A percentile compares a stretch with the other conserved stretches of the same genome.
phyloP scores from a whole-genome alignment of 2,888 invertebrate species.

The Drosophila maculinotata region DNA sequence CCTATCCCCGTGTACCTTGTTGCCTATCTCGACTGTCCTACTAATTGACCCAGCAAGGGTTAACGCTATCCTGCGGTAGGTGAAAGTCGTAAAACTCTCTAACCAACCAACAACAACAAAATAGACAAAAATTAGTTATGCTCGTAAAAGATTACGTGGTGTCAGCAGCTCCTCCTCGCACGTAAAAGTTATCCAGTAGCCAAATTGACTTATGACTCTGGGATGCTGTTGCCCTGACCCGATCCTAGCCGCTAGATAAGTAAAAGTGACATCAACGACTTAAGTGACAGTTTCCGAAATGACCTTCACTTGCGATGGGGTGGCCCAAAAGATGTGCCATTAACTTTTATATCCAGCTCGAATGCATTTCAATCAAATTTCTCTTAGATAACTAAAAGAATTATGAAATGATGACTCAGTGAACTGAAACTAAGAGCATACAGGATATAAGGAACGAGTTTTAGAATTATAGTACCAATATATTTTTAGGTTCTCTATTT shows the following conservation, averaged over 20 bases:
- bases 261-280: slow-evolving; percentile 11
- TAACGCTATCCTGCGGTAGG: slow-evolving; percentile 68
- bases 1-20: slow-evolving; percentile 39
- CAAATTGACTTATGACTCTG: slow-evolving; percentile 3
- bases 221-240: slow-evolving; percentile 23
- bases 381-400: neutral
- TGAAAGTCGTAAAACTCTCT: slow-evolving; percentile 67
- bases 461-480: too few relatives aligned
- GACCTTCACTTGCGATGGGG: slow-evolving; percentile 35
- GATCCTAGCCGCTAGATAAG: slow-evolving; percentile 40
- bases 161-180: slow-evolving; percentile 12
- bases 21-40: slow-evolving; percentile 26
- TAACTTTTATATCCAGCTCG: slow-evolving; percentile 19
- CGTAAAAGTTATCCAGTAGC: slow-evolving; percentile 40
- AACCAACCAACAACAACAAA: slow-evolving; percentile 8
- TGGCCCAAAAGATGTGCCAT: slow-evolving; percentile 25
- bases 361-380: too few relatives aligned
- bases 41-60: slow-evolving; percentile 68
- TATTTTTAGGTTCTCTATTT: too few relatives aligned
- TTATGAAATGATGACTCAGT: slow-evolving; percentile 12
- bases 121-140: slow-evolving; percentile 54
- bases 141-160: slow-evolving; percentile 54
- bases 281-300: slow-evolving; percentile 19
- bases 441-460: too few relatives aligned
- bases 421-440: neutral